Conservation (phyloP, 2,113 vertebrate species). For the Cairina moschata region DNA sequence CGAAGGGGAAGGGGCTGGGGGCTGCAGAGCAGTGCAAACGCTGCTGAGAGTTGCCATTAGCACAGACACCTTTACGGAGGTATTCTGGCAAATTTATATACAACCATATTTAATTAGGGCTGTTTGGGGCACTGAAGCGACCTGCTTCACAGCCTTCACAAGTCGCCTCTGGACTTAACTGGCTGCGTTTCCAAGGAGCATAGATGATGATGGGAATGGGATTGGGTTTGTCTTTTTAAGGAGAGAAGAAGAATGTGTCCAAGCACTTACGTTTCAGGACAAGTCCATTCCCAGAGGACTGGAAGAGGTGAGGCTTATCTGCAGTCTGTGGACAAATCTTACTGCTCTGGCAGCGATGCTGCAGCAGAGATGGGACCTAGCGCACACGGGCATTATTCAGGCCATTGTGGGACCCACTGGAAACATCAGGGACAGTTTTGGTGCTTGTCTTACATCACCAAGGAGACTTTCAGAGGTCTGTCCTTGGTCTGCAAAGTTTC, state of each 20-base stretch:
- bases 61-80: background rate
- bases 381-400: background rate
- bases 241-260: background rate
- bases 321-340: background rate
- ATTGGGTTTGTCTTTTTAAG: background rate
- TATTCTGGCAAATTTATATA: background rate
- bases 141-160: background rate
- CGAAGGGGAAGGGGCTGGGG: background rate
- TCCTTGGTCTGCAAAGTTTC: background rate
- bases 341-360: background rate
- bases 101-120: background rate
- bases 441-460: background rate
- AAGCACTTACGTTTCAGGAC: background rate
- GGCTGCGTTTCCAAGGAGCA: background rate
- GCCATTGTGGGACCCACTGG: background rate
- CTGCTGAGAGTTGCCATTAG: fast-evolving
- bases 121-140: background rate
- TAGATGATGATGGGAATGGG: background rate
- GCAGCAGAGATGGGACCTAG: background rate
- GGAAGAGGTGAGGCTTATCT: background rate
- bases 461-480: background rate
- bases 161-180: background rate
- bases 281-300: background rate
- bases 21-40: background rate
- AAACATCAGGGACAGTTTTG: background rate